Conservation (phyloP, 1,140 invertebrate genomes). For the Drosophila ercepeae region DNA sequence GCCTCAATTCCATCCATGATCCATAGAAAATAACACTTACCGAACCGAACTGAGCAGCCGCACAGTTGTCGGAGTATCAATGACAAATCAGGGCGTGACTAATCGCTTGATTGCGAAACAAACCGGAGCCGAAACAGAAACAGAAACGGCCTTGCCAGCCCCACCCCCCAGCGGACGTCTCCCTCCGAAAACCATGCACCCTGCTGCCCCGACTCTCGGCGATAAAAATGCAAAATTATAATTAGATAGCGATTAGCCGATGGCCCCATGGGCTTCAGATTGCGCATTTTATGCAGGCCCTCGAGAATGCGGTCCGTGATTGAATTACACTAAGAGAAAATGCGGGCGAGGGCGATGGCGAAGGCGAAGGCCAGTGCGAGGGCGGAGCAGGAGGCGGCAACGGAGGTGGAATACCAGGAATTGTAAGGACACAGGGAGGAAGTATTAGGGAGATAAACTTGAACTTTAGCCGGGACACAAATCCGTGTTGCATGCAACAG, state of each 20-base stretch:
- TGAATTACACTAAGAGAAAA: slow-evolving; percentile 61
- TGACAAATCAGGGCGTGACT: slow-evolving; percentile 76
- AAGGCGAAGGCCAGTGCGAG: not conserved
- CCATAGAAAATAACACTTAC: slow-evolving; percentile 21
- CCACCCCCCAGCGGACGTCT: not conserved
- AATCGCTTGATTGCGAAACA: slow-evolving; percentile 70
- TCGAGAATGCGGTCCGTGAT: slow-evolving; percentile 27
- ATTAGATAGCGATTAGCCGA: slow-evolving; percentile 74
- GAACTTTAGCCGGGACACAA: slow-evolving; percentile 16
- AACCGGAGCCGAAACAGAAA: slow-evolving; percentile 42
- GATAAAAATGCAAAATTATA: slow-evolving; percentile 75
- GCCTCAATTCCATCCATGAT: not conserved
- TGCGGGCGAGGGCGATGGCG: slow-evolving; percentile 46
- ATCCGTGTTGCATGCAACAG: slow-evolving; percentile 23
- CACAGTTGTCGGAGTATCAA: slow-evolving; percentile 53
- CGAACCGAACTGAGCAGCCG: slow-evolving; percentile 27
- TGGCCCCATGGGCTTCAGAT: slow-evolving; percentile 50
- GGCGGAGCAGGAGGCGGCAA: not conserved
- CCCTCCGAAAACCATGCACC: not conserved
- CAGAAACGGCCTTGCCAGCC: slow-evolving; percentile 32
- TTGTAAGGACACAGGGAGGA: slow-evolving; percentile 1
- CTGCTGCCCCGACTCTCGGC: slow-evolving; percentile 1
- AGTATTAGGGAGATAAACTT: slow-evolving; percentile 50
- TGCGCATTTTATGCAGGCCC: slow-evolving; percentile 73
- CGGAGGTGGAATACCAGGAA: slow-evolving; percentile 28